Percentiles rank a stretch among this genome's conserved stretches.
These are phyloP conservation scores for Euleptes europaea DNA, from an alignment of 2,113 vertebrate genomes.

Conservation along the genomic window DNA sequence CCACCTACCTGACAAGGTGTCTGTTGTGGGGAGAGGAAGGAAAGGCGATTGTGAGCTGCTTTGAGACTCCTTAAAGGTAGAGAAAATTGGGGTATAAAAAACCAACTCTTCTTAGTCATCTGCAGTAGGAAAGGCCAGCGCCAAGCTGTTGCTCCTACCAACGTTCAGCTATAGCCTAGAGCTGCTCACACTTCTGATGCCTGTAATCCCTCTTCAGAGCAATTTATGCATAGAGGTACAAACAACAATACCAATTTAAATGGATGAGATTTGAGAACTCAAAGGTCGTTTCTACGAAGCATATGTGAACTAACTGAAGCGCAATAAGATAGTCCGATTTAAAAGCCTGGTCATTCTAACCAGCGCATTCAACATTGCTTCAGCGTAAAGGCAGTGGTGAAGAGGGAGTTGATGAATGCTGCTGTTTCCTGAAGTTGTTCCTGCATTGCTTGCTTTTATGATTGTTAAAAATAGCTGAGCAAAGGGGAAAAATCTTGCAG, in stretches of 20 bases:
- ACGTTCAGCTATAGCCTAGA: fast-evolving
- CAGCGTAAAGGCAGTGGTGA: background rate
- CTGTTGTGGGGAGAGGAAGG: too few species aligned
- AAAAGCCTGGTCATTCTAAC: background rate
- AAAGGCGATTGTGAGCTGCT: too few species aligned
- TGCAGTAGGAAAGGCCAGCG: background rate
- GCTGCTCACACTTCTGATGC: fast-evolving
- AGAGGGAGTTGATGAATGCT: background rate
- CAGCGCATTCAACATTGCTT: background rate
- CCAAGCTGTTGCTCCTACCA: background rate
- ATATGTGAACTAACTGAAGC: background rate
- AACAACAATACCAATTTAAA: background rate
- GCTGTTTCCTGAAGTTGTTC: background rate
- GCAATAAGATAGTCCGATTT: fast-evolving
- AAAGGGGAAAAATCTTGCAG: background rate
- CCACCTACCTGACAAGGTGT: too few species aligned
- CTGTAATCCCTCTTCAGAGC: background rate
- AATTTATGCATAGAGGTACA: background rate
- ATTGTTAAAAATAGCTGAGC: background rate
- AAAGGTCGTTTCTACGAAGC: background rate
- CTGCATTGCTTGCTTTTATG: background rate
- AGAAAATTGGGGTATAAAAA: too few species aligned
- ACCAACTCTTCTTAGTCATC: background rate
- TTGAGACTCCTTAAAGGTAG: too few species aligned
- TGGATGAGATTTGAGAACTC: background rate